A percentile compares a stretch with the other conserved stretches of the same genome.
Evolutionary conservation across 2,888 invertebrate species (phyloP).

Genomic region (Drosophila kuntzei): DNA sequence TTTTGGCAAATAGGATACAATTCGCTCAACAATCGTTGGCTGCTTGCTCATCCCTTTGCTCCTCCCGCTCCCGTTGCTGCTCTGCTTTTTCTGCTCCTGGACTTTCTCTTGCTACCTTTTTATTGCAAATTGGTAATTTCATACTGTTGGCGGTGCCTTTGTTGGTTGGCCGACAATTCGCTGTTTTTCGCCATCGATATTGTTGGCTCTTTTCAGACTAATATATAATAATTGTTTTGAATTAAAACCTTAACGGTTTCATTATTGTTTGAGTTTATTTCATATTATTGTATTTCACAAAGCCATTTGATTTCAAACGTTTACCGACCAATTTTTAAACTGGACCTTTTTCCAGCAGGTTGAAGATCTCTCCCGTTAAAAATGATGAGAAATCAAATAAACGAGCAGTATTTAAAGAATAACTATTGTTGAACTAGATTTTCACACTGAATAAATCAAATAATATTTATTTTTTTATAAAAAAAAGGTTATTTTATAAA

Average conservation of each 20-base stretch:
- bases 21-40: conserved; percentile 43
- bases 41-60: conserved; percentile 48
- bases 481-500: too few relatives aligned
- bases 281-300: conserved; percentile 10
- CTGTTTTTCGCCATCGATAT: conserved; percentile 34
- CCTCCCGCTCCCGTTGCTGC: not conserved
- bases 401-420: not conserved
- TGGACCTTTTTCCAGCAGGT: not conserved
- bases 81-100: not conserved
- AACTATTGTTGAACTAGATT: not conserved
- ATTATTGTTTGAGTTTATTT: conserved; percentile 21
- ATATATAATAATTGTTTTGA: conserved; percentile 63
- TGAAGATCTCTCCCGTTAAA: not conserved
- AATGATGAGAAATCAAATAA: not conserved
- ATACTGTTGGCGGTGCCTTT: conserved; percentile 82
- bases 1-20: conserved; percentile 51
- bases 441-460: not conserved
- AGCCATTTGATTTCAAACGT: conserved; percentile 16
- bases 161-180: conserved; percentile 40
- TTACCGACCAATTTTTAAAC: conserved; percentile 5
- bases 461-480: not conserved
- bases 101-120: conserved; percentile 7
- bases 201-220: conserved; percentile 46
- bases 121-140: conserved; percentile 81
- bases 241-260: conserved; percentile 56